Evolutionary conservation across 1,140 invertebrate genomes (phyloP).

Genomic region (Oreohelix idahoensis): DNA sequence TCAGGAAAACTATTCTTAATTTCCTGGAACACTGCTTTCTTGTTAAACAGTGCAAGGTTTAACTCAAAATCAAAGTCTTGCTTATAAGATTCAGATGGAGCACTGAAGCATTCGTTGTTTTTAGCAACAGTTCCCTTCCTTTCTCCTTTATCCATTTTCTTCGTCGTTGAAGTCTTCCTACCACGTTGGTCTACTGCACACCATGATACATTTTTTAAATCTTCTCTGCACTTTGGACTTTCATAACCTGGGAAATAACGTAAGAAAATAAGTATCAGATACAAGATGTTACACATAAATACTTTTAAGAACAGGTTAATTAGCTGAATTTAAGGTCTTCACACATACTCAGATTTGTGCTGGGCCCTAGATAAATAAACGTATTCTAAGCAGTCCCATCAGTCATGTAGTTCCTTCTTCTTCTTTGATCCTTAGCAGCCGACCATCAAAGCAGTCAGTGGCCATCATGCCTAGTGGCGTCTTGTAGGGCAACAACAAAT

Average conservation of each 20-base stretch:
- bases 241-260: not conserved
- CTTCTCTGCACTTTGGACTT: not conserved
- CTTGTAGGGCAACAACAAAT: too few relatives aligned
- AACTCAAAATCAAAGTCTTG: conserved; percentile 94
- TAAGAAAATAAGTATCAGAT: too few relatives aligned
- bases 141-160: conserved; percentile 35
- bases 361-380: too few relatives aligned
- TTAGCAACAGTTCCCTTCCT: conserved; percentile 25
- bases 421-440: too few relatives aligned
- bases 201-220: not conserved
- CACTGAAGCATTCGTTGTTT: conserved; percentile 75
- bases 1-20: conserved; percentile 75
- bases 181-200: not conserved
- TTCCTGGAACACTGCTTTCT: conserved; percentile 82
- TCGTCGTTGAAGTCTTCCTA: not conserved
- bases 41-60: conserved; percentile 93
- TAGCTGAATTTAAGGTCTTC: too few relatives aligned
- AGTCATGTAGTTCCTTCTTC: too few relatives aligned
- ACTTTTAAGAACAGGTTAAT: too few relatives aligned
- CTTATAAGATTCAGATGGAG: conserved; percentile 76
- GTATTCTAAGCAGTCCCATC: too few relatives aligned
- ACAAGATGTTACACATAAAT: too few relatives aligned
- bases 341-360: too few relatives aligned
- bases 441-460: too few relatives aligned
- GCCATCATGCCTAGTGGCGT: too few relatives aligned